Percentiles rank a stretch among this genome's conserved stretches.
phyloP scores from a whole-genome alignment of 37 sponge, comb jelly and placozoan species.

The Agelas oroides region DNA sequence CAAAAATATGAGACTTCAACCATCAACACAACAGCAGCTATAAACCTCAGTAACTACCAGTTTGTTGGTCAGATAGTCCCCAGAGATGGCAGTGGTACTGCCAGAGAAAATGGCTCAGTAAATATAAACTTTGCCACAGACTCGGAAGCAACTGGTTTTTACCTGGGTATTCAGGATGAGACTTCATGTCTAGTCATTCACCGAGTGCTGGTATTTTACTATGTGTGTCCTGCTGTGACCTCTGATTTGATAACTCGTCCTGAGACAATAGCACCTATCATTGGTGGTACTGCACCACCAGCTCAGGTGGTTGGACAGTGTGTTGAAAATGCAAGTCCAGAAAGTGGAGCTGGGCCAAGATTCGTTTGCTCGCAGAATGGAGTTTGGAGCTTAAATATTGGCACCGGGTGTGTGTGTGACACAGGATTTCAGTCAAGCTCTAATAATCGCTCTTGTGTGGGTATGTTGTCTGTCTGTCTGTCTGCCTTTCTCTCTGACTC shows the following conservation, averaged over 20 bases:
- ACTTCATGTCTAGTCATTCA: conserved; percentile 3
- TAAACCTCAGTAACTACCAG: conserved; percentile 14
- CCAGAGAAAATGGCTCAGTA: background rate
- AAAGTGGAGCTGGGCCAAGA: background rate
- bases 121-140: background rate
- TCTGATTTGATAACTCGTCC: background rate
- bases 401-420: conserved; percentile 8
- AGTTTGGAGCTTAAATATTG: conserved; percentile 6
- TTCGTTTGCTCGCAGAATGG: conserved; percentile 17
- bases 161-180: conserved; percentile 31
- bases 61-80: background rate
- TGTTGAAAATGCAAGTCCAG: conserved; percentile 18
- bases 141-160: conserved; percentile 25
- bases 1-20: conserved; percentile 29
- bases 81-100: background rate
- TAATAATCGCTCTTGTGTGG: background rate
- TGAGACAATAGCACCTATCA: conserved; percentile 14
- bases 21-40: background rate
- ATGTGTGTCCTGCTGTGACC: conserved; percentile 10
- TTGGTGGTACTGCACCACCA: background rate
- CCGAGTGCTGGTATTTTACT: conserved; percentile 38
- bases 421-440: background rate
- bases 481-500: no score
- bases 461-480: background rate
- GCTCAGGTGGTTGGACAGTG: conserved; percentile 9